Evolutionary conservation across 2,113 vertebrate species (phyloP), one percentile per base, ranked within the genome.

Genomic region (Xenopus tropicalis): DNA sequence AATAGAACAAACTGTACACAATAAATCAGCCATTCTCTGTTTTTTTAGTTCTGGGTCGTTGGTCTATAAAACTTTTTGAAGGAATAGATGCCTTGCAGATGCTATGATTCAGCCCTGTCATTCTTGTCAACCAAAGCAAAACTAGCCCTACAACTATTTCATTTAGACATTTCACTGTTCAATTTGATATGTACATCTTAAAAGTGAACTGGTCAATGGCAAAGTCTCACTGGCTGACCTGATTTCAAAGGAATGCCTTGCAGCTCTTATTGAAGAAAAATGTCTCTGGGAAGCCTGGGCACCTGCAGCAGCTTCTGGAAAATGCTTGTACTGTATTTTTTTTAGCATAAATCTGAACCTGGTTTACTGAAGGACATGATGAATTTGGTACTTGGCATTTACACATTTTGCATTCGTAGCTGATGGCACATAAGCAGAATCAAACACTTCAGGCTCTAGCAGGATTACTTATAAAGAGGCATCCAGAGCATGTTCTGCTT

Each of bases 371-470:
- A 65, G 66, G 72, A 68, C 74, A 65, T 73, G 77, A 79, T 51
- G 25, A 74, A 79, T 70, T 37, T 81, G 79, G 70, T 79, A 70
- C 79, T 84, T 86, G 82, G 82, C 80, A 82, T 84, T 86, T 83
- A 78, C 81, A 78, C 57, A 77, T 83, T 86, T 86, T 83, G 77
- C 80, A 80, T 84, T 82, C 80, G 81, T 82, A 80, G 80, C 82
- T 84, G 82, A 81, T 74, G 81, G 78, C 79, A 78, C 76, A 78
- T 54, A 69, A 0, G 75, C 77, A 43, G 52, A 43, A 21, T 75
- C 37, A 52, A 82, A 83, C 74, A 78, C 77, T 85, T 78, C 78
- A 83, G 80, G 75, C 78, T 82, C 81, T 74, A 81, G 81, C 67
- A 4, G 24, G 69, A 79, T 80, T 83, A 72, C 77, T 77, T 70